Evolutionary conservation across 2,797 vertebrate species (phyloP).

Genomic region (Neosilurus hyrtlii): DNA sequence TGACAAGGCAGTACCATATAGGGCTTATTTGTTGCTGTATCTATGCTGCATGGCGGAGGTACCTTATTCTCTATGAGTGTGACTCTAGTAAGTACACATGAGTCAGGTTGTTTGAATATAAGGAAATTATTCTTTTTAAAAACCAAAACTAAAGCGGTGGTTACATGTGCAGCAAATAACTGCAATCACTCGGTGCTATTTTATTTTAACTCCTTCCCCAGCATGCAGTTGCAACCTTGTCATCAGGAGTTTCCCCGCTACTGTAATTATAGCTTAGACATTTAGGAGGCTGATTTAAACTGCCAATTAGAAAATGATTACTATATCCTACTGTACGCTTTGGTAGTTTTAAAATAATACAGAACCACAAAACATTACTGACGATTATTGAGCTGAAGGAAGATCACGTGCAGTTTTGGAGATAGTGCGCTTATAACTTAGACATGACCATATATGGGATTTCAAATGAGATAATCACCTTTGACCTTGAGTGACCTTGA

Average conservation of each 20-base stretch:
- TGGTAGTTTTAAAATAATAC: neutral
- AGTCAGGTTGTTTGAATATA: too few species aligned
- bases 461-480: too few species aligned
- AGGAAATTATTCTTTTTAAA: too few species aligned
- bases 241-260: neutral
- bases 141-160: neutral
- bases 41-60: too few species aligned
- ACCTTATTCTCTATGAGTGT: too few species aligned
- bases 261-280: neutral
- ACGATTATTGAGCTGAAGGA: neutral
- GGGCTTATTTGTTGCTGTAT: too few species aligned
- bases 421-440: too few species aligned
- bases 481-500: too few species aligned
- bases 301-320: too few species aligned
- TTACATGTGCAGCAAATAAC: conserved; percentile 19
- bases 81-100: too few species aligned
- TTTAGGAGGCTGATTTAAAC: neutral
- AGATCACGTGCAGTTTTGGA: neutral
- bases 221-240: neutral
- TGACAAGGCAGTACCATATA: too few species aligned
- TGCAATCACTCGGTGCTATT: neutral
- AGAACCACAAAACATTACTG: neutral
- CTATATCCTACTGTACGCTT: neutral
- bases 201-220: neutral
- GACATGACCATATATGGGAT: too few species aligned